phyloP scores from a whole-genome alignment of 2,797 vertebrate genomes.

The Neopelma chrysocephalum region DNA sequence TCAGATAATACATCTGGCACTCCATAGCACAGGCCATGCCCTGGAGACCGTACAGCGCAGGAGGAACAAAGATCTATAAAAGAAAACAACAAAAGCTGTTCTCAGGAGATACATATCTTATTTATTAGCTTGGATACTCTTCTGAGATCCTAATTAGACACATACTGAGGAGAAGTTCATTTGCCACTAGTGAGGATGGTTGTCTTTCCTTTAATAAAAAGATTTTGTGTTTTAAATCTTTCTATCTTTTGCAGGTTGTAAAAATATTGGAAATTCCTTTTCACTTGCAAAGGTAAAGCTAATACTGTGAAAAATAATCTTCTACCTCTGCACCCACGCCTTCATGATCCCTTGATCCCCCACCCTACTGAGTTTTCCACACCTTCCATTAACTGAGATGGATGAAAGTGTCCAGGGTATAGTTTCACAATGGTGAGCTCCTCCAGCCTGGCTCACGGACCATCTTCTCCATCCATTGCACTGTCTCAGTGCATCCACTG shows the following conservation, averaged over 20 bases:
- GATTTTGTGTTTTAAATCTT: not conserved
- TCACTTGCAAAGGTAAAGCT: not conserved
- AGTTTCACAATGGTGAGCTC: not conserved
- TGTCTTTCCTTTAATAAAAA: not conserved
- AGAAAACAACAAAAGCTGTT: conserved; percentile 39
- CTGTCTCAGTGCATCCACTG: not conserved
- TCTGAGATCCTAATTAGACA: not conserved
- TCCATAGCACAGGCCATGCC: not conserved
- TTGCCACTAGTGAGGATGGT: not conserved
- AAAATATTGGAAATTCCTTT: not conserved
- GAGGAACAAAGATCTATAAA: conserved; percentile 10
- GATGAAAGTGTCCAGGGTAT: not conserved
- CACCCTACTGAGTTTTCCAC: not conserved
- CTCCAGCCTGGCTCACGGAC: not conserved
- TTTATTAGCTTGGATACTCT: conserved; percentile 34
- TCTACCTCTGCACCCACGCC: fast-evolving
- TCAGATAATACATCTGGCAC: not conserved
- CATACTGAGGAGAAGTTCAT: not conserved
- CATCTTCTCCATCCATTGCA: not conserved
- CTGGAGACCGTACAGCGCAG: not conserved
- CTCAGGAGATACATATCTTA: conserved; percentile 38
- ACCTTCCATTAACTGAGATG: not conserved
- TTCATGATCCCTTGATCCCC: not conserved
- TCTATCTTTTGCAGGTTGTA: not conserved
- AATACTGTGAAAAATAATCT: not conserved